Evolutionary conservation across 2,113 vertebrate genomes (phyloP).

Genomic region (Porphyrio hochstetteri): DNA sequence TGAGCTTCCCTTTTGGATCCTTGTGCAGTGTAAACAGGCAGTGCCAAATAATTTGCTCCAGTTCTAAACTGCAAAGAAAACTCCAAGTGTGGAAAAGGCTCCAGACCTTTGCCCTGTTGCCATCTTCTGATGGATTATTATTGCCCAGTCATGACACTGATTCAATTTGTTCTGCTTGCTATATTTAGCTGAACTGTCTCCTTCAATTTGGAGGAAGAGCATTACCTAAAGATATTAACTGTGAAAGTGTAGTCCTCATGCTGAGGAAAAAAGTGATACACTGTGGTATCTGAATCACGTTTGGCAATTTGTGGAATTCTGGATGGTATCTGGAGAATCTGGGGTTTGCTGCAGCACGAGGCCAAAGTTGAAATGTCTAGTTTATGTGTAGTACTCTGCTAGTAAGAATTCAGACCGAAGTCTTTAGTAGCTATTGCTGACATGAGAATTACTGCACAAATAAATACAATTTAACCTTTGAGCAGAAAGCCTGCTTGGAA

Average conservation of each 20-base stretch:
- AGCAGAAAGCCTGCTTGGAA: background rate
- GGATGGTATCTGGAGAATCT: background rate
- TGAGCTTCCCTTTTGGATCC: background rate
- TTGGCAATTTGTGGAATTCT: background rate
- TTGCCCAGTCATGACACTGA: background rate
- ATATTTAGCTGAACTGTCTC: background rate
- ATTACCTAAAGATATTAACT: background rate
- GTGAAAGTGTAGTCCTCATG: background rate
- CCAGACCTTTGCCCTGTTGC: background rate
- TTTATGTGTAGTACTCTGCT: rapidly evolving
- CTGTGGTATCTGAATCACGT: background rate
- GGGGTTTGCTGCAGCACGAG: background rate
- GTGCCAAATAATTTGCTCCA: background rate
- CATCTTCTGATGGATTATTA: background rate
- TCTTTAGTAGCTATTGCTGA: background rate
- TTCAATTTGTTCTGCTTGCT: background rate
- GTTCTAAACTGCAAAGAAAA: background rate
- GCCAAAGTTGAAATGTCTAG: background rate
- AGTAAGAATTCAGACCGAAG: background rate
- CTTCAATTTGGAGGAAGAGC: background rate
- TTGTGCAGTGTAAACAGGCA: background rate
- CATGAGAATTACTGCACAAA: background rate
- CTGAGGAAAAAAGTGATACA: background rate
- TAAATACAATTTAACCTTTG: too few relatives aligned
- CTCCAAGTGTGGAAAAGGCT: background rate